phyloP scores from a whole-genome alignment of 2,888 invertebrate species.

The Muscina levida region DNA sequence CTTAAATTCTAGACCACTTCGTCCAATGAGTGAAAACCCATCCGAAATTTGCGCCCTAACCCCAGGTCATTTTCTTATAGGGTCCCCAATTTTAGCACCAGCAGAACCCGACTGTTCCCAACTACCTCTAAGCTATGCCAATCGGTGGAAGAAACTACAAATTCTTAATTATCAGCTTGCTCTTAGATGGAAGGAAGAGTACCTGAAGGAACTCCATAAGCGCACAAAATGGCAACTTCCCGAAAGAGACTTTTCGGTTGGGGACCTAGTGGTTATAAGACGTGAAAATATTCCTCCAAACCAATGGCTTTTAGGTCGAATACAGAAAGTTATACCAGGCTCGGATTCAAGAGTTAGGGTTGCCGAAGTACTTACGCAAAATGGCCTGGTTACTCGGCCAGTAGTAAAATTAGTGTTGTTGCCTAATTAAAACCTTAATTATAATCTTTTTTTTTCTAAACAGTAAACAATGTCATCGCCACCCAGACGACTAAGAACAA shows the following conservation, averaged over 20 bases:
- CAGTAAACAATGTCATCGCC: no score
- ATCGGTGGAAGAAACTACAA: constrained; percentile 21
- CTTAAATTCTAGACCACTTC: constrained; percentile 47
- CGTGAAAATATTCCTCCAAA: background rate
- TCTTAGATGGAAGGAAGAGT: no score
- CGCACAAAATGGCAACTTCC: background rate
- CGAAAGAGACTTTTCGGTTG: background rate
- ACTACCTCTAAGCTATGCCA: background rate
- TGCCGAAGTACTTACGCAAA: background rate
- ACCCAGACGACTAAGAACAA: no score
- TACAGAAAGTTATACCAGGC: background rate
- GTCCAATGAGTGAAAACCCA: constrained; percentile 21
- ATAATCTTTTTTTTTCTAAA: no score
- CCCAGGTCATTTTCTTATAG: background rate
- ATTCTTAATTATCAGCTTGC: no score
- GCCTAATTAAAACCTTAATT: no score
- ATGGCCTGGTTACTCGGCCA: background rate
- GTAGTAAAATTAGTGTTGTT: background rate
- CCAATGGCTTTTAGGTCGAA: background rate
- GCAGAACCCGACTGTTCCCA: background rate
- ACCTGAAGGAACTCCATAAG: background rate
- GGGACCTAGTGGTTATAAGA: background rate
- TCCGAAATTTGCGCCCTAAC: no score
- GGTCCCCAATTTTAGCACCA: background rate
- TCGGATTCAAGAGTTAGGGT: background rate